Evolutionary conservation across 2,888 invertebrate genomes (phyloP).

Genomic region (Sphecodes monilicornis): DNA sequence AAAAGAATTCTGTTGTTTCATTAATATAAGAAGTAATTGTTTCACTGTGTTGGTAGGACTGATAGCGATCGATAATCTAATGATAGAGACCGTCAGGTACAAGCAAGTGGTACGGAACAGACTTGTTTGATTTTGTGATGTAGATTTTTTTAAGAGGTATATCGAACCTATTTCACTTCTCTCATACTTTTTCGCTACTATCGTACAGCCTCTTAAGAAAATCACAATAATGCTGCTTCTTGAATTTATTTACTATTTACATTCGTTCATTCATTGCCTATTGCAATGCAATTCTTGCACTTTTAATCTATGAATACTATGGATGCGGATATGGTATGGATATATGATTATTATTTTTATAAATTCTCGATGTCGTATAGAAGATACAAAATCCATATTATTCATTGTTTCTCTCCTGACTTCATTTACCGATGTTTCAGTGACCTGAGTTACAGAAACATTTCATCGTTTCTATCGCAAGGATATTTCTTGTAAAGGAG

Average conservation of each 20-base stretch:
- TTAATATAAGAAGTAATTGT: constrained; percentile 67
- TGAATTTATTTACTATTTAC: constrained; percentile 55
- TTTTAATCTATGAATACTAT: constrained; percentile 50
- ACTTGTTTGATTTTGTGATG: constrained; percentile 66
- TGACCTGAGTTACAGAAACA: constrained; percentile 6
- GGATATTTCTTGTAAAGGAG: constrained; percentile 20
- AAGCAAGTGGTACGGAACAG: constrained; percentile 76
- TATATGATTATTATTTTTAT: neutral
- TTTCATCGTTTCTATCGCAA: constrained; percentile 28
- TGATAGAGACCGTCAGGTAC: constrained; percentile 73
- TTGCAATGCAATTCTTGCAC: constrained; percentile 42
- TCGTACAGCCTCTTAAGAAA: constrained; percentile 46
- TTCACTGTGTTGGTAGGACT: constrained; percentile 77
- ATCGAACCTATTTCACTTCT: constrained; percentile 6
- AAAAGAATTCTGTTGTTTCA: constrained; percentile 33
- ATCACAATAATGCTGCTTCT: constrained; percentile 60
- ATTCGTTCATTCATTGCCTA: constrained; percentile 52
- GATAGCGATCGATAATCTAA: constrained; percentile 80
- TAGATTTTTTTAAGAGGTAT: constrained; percentile 62
- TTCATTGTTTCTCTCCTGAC: constrained; percentile 36
- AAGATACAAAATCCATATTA: constrained; percentile 43
- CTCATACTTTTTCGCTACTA: constrained; percentile 6
- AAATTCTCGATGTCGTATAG: neutral
- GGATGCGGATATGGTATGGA: constrained; percentile 28
- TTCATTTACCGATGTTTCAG: constrained; percentile 32